Evolutionary conservation across 2,797 vertebrate species (phyloP), one percentile per base, ranked within the genome.

Genomic region (Anabas testudineus): DNA sequence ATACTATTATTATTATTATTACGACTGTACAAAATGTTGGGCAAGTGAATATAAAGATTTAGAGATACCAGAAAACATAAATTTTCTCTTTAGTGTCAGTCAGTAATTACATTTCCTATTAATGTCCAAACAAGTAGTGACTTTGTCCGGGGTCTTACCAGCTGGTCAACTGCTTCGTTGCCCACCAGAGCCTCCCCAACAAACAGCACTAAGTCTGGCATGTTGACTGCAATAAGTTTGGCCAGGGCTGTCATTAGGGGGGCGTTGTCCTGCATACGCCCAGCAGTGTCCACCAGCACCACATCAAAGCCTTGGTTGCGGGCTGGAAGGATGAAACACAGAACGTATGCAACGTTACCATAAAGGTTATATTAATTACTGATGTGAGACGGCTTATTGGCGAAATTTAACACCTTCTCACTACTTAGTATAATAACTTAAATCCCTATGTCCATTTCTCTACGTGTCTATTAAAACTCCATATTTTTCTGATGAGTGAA

Each of bases 201-300:
- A 16, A 99, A 99, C 84, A 99, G 93, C 74, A 99, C 97, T 19
- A 99, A 91, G 90, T 99, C 98, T 0, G 98, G 98, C 85, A 96
- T 94, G 5, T 99, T 99, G 89, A 99, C 96, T 0, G 97, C 96
- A 0, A 99, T 99, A 49, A 99, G 96, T 81, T 99, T 99, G 60
- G 98, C 97, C 92, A 99, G 88, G 0, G 98, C 98, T 0, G 96
- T 98, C 98, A 99, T 99, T 71, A 99, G 87, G 10, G 98, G 98
- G 5, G 95, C 94, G 1, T 99, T 99, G 93, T 99, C 98, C 93
- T 99, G 98, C 98, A 99, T 99, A 60, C 98, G 97, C 64, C 98
- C 98, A 0, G 98, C 98, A 0, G 98, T 99, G 92, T 99, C 98
- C 92, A 99, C 97, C 93, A 99, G 90, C 72, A 99, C 98, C 90